Evolutionary conservation across 2,113 vertebrate genomes (phyloP), one percentile per base, ranked within the genome.

Genomic region (Pteruthius melanotis): DNA sequence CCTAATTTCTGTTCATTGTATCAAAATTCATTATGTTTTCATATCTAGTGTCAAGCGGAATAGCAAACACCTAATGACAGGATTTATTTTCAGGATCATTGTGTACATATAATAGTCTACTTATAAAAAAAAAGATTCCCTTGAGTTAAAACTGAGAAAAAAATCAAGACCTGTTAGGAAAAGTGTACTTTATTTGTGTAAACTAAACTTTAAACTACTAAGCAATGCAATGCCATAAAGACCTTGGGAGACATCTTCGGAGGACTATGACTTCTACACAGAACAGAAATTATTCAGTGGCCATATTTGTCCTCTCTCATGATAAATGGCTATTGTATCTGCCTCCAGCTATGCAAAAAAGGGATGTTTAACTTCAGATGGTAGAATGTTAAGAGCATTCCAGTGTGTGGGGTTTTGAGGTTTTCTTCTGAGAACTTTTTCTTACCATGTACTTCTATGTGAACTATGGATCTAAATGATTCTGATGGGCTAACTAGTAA

Each of bases 381-480:
- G 33, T 22, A 59, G 16, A 68, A 7, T 61, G 30, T 21, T 57
- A n/a, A 75, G 21, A 88, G 8, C 15, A 31, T 50, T 45, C 19
- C 1, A 1, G 10, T 16, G 6, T 30, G 22, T 13, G 10, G 5
- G 5, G 23, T 26, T 60, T 52, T 3, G 21, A 30, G 3, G 9
- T 37, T 68, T 81, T 68, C 28, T 65, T 53, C 42, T 24, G 10
- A 56, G 20, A 84, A 40, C 6, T 35, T 61, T 60, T 64, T 19
- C 10, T 61, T 23, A 40, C 35, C 54, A 28, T 21, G 6, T 35
- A 50, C 31, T 56, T 88, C 47, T 31, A 13, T 16, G 23, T 7
- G 27, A 14, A 26, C 22, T 65, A 42, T 12, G 16, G 6, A 83
- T 52, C 30, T 44, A 53, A 47, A 69, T 12, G 23, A 5, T 82